Percentiles rank a stretch among this genome's conserved stretches.
These are phyloP conservation scores for Zaprionus vittiger DNA, from an alignment of 1,140 invertebrate genomes.

Conservation along the genomic window DNA sequence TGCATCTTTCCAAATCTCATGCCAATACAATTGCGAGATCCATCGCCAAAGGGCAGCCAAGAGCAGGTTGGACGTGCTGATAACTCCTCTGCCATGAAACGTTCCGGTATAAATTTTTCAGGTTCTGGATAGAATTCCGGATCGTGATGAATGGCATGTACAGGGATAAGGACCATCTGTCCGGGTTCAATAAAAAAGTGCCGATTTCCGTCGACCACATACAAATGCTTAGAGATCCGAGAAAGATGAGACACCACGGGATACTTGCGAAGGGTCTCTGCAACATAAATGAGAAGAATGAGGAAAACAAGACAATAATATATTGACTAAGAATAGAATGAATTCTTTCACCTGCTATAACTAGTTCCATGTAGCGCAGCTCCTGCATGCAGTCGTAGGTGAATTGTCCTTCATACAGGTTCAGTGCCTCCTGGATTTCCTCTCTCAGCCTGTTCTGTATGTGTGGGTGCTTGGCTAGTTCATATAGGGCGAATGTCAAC, in stretches of 20 bases:
- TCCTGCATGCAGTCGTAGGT: conserved; percentile 85
- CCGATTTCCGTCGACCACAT: conserved; percentile 53
- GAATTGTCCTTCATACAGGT: conserved; percentile 69
- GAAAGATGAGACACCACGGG: conserved; percentile 80
- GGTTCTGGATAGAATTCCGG: conserved; percentile 86
- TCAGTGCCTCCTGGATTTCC: conserved; percentile 86
- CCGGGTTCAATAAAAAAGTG: conserved; percentile 67
- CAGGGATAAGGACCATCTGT: conserved; percentile 86
- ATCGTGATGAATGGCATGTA: conserved; percentile 87
- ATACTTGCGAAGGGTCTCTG: conserved; percentile 85
- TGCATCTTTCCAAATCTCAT: conserved; percentile 85
- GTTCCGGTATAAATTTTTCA: conserved; percentile 87
- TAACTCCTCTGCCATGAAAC: conserved; percentile 85
- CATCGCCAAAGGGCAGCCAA: conserved; percentile 87
- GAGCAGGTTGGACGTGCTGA: conserved; percentile 84
- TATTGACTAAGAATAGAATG: not conserved
- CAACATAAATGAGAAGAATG: conserved; percentile 13
- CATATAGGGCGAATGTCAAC: conserved; percentile 85
- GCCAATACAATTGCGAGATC: conserved; percentile 86
- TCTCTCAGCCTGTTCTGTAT: conserved; percentile 86
- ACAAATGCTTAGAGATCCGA: conserved; percentile 71
- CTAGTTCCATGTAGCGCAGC: conserved; percentile 88
- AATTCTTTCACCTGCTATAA: conserved; percentile 73
- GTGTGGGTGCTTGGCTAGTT: conserved; percentile 87
- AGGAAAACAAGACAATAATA: not conserved